Conservation (phyloP, 2,113 vertebrate species). For the Diglossa brunneiventris region DNA sequence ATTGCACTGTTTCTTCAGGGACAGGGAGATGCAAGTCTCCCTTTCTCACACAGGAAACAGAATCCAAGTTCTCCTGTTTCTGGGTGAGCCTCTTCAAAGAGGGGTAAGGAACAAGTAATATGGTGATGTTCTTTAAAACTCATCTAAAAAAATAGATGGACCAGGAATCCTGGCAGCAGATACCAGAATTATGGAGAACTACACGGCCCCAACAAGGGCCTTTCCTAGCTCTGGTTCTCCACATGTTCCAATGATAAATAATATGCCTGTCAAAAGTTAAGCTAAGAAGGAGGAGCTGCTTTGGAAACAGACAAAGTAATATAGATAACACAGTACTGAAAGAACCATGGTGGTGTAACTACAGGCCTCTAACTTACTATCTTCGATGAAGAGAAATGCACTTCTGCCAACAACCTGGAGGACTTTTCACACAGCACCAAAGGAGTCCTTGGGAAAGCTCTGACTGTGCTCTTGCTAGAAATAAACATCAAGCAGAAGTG, state of each 20-base stretch:
- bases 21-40: not conserved
- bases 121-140: not conserved
- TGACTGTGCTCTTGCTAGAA: slow-evolving; percentile 27
- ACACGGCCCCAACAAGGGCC: not conserved
- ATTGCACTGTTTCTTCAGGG: not conserved
- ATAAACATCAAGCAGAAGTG: slow-evolving; percentile 1
- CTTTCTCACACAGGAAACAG: not conserved
- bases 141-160: not conserved
- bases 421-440: not conserved
- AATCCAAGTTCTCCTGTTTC: not conserved
- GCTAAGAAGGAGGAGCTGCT: not conserved
- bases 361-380: slow-evolving; percentile 32
- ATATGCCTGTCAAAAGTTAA: not conserved
- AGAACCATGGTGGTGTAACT: not conserved
- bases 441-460: slow-evolving; percentile 23
- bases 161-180: rapidly evolving
- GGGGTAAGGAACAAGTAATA: not conserved
- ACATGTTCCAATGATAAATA: not conserved
- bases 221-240: not conserved
- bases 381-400: not conserved
- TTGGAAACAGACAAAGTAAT: not conserved
- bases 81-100: not conserved
- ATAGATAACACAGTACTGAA: not conserved
- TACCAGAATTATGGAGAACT: not conserved
- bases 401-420: not conserved